A percentile compares a stretch with the other conserved stretches of the same genome.
phyloP scores from a whole-genome alignment of 2,888 invertebrate species.

The Heliconius hortense region DNA sequence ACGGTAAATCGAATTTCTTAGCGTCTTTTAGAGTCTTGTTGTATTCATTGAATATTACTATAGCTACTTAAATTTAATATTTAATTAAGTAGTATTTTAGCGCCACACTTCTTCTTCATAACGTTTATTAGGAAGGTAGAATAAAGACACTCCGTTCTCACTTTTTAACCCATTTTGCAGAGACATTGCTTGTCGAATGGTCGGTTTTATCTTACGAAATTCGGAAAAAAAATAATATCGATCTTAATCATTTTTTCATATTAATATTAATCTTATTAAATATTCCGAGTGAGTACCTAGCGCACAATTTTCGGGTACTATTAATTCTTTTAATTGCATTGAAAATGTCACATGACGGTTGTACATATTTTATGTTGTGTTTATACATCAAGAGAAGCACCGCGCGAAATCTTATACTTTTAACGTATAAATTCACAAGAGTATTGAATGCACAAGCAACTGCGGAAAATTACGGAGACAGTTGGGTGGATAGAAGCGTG shows the following conservation, averaged over 20 bases:
- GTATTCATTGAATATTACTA: slow-evolving; percentile 37
- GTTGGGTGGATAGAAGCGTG: slow-evolving; percentile 43
- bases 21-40: slow-evolving; percentile 40
- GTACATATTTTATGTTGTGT: background rate
- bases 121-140: background rate
- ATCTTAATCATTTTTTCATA: background rate
- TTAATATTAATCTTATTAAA: background rate
- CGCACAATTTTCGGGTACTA: background rate
- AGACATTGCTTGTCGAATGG: too few relatives aligned
- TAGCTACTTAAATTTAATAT: background rate
- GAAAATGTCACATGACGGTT: background rate
- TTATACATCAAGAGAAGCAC: background rate
- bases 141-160: background rate
- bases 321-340: background rate
- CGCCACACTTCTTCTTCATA: background rate
- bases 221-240: background rate
- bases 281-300: background rate
- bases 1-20: slow-evolving; percentile 62
- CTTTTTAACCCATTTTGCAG: background rate
- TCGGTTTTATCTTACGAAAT: too few relatives aligned
- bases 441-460: slow-evolving; percentile 67
- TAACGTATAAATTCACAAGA: slow-evolving; percentile 64
- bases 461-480: slow-evolving; percentile 76
- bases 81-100: background rate
- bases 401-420: slow-evolving; percentile 55